These are phyloP conservation scores for Lithosia quadra DNA, from an alignment of 2,888 invertebrate species.

Conservation along the genomic window DNA sequence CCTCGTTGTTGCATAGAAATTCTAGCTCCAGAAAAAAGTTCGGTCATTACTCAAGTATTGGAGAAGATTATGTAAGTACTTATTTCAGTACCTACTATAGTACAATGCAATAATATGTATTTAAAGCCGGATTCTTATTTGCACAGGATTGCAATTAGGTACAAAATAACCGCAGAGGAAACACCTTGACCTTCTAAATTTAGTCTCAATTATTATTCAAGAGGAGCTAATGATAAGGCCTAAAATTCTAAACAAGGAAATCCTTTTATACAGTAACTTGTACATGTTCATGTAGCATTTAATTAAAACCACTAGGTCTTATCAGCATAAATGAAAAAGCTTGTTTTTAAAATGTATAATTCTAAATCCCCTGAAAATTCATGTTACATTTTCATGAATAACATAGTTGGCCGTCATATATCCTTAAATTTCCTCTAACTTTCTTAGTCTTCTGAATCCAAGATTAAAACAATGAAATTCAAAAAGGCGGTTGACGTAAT, in stretches of 20 bases:
- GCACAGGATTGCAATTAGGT: not conserved
- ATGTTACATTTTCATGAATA: too few species aligned
- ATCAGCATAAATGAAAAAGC: not conserved
- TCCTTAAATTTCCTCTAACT: too few species aligned
- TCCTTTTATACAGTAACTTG: not conserved
- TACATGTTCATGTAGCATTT: not conserved
- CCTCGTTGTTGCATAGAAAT: not conserved
- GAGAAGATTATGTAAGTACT: not conserved
- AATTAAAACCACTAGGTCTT: not conserved
- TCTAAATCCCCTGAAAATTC: not conserved
- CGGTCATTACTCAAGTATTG: not conserved
- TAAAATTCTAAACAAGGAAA: constrained; percentile 1
- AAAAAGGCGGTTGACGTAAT: not conserved
- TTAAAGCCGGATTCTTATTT: not conserved
- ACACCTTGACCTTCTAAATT: not conserved
- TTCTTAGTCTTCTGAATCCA: too few species aligned
- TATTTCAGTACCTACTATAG: not conserved
- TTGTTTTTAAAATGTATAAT: not conserved
- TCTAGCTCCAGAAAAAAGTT: not conserved
- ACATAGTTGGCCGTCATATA: not conserved
- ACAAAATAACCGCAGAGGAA: not conserved
- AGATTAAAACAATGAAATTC: not conserved
- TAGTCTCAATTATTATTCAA: not conserved
- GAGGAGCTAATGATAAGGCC: not conserved
- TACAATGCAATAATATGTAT: not conserved